These are phyloP conservation scores for Hassar affinis DNA, from an alignment of 2,113 vertebrate species.

Conservation along the genomic window DNA sequence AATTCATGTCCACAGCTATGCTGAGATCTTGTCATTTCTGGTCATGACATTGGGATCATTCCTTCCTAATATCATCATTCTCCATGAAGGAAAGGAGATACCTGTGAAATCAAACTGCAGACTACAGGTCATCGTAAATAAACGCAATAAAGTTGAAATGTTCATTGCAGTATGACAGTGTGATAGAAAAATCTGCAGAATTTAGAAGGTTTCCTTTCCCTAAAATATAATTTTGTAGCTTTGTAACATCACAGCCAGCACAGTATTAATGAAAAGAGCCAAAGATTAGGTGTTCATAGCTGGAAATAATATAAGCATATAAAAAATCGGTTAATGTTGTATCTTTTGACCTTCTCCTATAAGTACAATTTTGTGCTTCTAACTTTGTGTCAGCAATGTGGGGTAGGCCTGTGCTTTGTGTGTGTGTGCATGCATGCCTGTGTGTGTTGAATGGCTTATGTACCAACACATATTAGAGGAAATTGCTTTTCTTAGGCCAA, in stretches of 20 bases:
- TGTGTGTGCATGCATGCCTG: not conserved
- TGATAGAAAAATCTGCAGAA: not conserved
- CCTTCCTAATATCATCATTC: constrained; percentile 42
- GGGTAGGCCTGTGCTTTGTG: not conserved
- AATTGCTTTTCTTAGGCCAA: too few relatives aligned
- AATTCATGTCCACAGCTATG: constrained; percentile 42
- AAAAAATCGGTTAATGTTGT: not conserved
- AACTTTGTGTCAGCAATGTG: not conserved
- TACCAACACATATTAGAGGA: too few relatives aligned
- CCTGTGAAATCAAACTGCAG: constrained; percentile 2
- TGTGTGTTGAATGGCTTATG: not conserved
- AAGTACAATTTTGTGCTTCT: not conserved
- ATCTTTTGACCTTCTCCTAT: too few relatives aligned
- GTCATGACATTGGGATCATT: constrained; percentile 28
- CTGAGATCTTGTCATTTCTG: constrained; percentile 35
- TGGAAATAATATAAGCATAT: not conserved
- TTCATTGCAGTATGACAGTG: not conserved
- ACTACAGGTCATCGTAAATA: constrained; percentile 1
- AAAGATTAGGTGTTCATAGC: not conserved
- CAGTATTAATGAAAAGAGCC: too few relatives aligned
- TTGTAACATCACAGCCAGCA: not conserved
- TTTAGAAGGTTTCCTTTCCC: not conserved
- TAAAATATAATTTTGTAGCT: not conserved
- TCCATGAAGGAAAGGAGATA: constrained; percentile 5
- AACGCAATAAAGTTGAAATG: not conserved